These are phyloP conservation scores for Dione juno DNA, from an alignment of 2,888 invertebrate genomes.

Conservation along the genomic window DNA sequence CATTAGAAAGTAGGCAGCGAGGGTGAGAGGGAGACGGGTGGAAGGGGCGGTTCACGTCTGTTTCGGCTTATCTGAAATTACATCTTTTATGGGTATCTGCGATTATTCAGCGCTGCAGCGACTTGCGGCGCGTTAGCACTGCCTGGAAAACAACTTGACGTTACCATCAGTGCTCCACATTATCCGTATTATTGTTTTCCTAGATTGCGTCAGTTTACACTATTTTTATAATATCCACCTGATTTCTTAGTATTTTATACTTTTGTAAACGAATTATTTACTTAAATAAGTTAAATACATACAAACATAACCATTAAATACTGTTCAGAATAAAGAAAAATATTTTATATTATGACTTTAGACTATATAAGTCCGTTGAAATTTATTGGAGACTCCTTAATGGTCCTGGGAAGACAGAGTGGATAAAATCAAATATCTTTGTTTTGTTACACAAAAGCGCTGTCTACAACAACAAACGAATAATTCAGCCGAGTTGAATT, in stretches of 20 bases:
- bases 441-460: constrained; percentile 77
- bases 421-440: constrained; percentile 74
- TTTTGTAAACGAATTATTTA: background rate
- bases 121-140: constrained; percentile 79
- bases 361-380: constrained; percentile 25
- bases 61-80: constrained; percentile 84
- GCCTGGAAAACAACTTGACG: constrained; percentile 77
- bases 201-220: constrained; percentile 66
- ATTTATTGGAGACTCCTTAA: constrained; percentile 46
- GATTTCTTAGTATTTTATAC: background rate
- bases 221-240: constrained; percentile 20
- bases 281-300: background rate
- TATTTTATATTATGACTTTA: constrained; percentile 5
- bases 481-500: constrained; percentile 81
- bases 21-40: constrained; percentile 55
- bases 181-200: constrained; percentile 80
- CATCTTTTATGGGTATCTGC: constrained; percentile 84
- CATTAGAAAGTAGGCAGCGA: constrained; percentile 83
- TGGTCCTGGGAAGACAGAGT: constrained; percentile 59
- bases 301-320: background rate
- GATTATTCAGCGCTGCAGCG: constrained; percentile 83
- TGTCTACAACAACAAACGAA: constrained; percentile 80
- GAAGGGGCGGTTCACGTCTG: constrained; percentile 79
- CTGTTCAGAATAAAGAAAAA: background rate
- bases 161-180: constrained; percentile 79